Percentiles rank a stretch among this genome's conserved stretches.
Conservation (phyloP, 2,113 vertebrate genomes). For the Siniperca knerii region DNA sequence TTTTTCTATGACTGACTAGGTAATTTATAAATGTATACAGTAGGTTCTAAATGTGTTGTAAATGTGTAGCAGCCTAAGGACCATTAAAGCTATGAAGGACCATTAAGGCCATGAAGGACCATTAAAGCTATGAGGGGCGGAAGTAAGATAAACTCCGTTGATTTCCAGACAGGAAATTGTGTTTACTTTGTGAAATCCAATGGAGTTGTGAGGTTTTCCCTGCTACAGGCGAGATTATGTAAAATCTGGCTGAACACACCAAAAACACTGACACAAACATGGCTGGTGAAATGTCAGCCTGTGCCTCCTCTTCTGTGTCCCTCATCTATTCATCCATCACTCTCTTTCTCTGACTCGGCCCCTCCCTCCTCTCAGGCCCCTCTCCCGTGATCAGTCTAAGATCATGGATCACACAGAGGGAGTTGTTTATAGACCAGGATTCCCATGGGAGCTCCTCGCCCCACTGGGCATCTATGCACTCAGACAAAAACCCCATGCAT, state of each 20-base stretch:
- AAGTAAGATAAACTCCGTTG: constrained; percentile 55
- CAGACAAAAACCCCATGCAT: constrained; percentile 33
- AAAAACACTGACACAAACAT: constrained; percentile 13
- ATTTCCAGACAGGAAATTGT: constrained; percentile 42
- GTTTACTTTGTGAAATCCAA: constrained; percentile 57
- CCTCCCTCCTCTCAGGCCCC: background rate
- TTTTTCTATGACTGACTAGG: background rate
- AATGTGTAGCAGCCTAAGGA: background rate
- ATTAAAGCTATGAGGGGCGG: constrained; percentile 40
- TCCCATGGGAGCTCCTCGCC: constrained; percentile 65
- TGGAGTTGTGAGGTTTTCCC: constrained; percentile 15
- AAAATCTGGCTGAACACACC: constrained; percentile 28
- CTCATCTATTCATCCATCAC: constrained; percentile 47
- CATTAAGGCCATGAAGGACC: constrained; percentile 36
- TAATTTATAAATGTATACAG: background rate
- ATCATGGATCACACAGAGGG: constrained; percentile 67
- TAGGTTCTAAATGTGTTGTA: background rate
- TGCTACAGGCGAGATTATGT: background rate
- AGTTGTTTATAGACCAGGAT: constrained; percentile 76
- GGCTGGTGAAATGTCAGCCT: constrained; percentile 34
- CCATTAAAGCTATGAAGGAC: background rate
- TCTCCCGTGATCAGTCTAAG: constrained; percentile 43
- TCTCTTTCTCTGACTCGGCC: constrained; percentile 9
- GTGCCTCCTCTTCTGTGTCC: constrained; percentile 19
- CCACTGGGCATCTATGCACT: constrained; percentile 49